Evolutionary conservation across 2,797 vertebrate genomes (phyloP), one percentile per base, ranked within the genome.

Genomic region (Periparus ater): DNA sequence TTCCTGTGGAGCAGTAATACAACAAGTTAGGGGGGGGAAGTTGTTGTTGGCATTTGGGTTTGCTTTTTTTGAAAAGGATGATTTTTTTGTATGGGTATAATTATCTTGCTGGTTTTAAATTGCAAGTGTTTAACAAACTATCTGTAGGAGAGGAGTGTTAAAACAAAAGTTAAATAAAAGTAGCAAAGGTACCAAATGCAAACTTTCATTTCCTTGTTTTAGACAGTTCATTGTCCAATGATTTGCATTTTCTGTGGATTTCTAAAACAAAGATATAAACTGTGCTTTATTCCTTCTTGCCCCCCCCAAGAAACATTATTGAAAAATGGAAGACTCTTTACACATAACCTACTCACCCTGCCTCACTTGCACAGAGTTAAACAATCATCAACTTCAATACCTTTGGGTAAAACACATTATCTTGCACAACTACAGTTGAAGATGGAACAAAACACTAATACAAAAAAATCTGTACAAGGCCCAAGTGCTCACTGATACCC

Each of bases 1-100:
- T 95, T 97, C 97, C 96, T 97, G 95, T 94, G 94, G 79, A 95
- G 77, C 87, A 91, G 70, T 79, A 97, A 92, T 57, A 96, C 76
- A 95, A 84, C 54, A 95, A 95, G 95, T 97, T 94, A 97, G 57
- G 57, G 79, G 51, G 55, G 55, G 77, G 76, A 92, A 86, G 83
- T 3, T 68, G 88, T 62, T 93, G 66, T 36, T 89, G 62, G 50
- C 10, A 2, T 82, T 85, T 80, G 54, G 26, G 47, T 84, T 95
- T 86, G 78, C 25, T 65, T 74, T 77, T 90, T 84, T 55, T n/a
- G 5, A 65, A 84, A 95, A 84, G 62, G 30, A 83, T 48, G 13
- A 67, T 10, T 63, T 74, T 83, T 61, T 48, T 53, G 11, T 68
- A 68, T 27, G 25, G 13, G n/a, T 89, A 8, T 36, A 72, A 78